Evolutionary conservation across 2,888 invertebrate species (phyloP), one percentile per base, ranked within the genome.

Genomic region (Dicycla oo): DNA sequence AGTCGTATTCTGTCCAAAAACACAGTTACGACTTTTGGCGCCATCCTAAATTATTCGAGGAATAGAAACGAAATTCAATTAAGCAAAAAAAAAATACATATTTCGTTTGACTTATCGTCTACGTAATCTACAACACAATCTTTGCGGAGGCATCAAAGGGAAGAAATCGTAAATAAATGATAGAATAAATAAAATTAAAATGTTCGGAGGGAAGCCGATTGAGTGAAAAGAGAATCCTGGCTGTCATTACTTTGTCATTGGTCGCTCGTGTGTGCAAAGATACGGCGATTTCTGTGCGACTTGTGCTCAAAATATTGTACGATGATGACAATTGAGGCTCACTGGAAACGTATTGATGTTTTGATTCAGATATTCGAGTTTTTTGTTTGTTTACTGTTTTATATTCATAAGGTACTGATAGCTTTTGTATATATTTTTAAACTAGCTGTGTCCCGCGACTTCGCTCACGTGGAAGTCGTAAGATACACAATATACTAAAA

Each of bases 171-270:
- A 75, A 80, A 67, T 70, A 75, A 75, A 78, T 54, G 47, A 45
- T 65, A 56, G 65, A 84, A 77, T 74, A 78, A 81, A 84, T 79
- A 81, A 80, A 82, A 85, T 85, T 82, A 69, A 74, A 85, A 85
- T 76, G 75, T 82, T 83, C 73, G 49, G 67, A 74, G 62, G 63
- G 63, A 62, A 83, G 64, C 73, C 80, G 80, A 76, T 81, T 84
- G 84, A 81, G 63, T 71, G 69, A 75, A 81, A 77, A 73, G 69
- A 62, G 74, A 73, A 73, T 71, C 58, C 69, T 73, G 77, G 66
- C 68, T 66, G 77, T 80, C 85, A 86, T 88, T 83, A 86, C 80
- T 82, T 87, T 86, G 82, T 87, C 80, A 80, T 73, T 86, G 86
- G 73, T 86, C 81, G 81, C 56, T 86, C 81, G 85, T 84, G 85